Percentiles rank a stretch among this genome's conserved stretches.
These are phyloP conservation scores for Mormyrus lacerda DNA, from an alignment of 2,113 vertebrate genomes.

Conservation along the genomic window DNA sequence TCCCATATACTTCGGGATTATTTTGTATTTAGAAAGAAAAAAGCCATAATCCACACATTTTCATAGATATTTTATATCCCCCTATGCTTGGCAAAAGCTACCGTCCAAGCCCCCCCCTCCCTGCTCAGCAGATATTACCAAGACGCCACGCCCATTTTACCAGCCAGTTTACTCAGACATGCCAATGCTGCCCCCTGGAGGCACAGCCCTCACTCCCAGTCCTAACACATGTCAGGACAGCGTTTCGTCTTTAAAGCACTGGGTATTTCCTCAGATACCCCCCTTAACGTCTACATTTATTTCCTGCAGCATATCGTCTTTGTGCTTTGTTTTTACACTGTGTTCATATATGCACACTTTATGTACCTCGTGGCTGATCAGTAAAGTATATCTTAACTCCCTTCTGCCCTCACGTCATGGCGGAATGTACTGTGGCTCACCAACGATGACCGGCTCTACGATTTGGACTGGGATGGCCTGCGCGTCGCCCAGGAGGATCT, in stretches of 20 bases:
- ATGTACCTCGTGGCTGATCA: background rate
- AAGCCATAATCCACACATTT: background rate
- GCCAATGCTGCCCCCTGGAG: background rate
- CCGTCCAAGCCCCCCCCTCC: background rate
- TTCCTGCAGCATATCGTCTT: background rate
- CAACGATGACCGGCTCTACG: constrained; percentile 46
- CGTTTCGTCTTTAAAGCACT: background rate
- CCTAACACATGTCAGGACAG: background rate
- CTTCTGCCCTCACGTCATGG: background rate
- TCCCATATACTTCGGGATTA: background rate
- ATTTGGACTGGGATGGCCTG: constrained; percentile 58
- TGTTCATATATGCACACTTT: background rate
- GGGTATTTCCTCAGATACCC: background rate
- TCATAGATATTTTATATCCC: background rate
- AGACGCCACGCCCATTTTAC: background rate
- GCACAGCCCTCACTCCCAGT: background rate
- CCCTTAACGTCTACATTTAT: background rate
- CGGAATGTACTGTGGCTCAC: constrained; percentile 44
- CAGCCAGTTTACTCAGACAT: background rate
- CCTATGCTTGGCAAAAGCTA: no score
- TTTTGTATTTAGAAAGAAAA: background rate
- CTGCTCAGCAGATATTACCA: background rate
- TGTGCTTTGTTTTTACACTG: background rate
- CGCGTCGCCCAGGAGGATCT: constrained; percentile 60
- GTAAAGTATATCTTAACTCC: background rate